phyloP scores from a whole-genome alignment of 2,113 vertebrate genomes.

The Rhipidura dahli region DNA sequence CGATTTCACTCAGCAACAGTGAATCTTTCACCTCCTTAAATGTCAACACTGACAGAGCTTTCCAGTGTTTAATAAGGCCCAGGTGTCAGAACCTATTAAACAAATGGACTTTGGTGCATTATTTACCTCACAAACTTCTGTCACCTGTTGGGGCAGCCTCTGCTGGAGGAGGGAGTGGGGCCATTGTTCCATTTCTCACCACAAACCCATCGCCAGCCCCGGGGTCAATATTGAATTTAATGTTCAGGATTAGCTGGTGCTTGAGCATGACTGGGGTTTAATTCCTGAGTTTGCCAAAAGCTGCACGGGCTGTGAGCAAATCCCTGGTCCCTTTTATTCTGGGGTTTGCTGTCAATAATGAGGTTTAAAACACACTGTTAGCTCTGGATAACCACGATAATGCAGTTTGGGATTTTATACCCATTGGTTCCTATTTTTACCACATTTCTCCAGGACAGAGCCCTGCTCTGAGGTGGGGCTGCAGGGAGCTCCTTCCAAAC shows the following conservation, averaged over 20 bases:
- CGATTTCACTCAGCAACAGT: background rate
- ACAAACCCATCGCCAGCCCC: background rate
- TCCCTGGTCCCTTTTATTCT: background rate
- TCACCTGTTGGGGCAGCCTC: background rate
- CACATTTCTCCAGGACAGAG: background rate
- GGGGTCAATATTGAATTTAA: background rate
- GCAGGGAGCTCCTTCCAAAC: background rate
- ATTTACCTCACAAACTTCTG: background rate
- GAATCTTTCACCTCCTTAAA: background rate
- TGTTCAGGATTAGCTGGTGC: background rate
- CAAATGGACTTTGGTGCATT: background rate
- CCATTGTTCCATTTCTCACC: background rate
- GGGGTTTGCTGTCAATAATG: background rate
- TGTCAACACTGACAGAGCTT: background rate
- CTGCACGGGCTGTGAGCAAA: background rate
- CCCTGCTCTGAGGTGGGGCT: background rate
- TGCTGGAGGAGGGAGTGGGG: background rate
- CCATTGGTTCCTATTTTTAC: background rate
- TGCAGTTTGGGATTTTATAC: background rate
- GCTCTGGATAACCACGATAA: background rate
- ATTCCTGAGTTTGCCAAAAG: background rate
- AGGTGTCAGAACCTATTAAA: background rate
- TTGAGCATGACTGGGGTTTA: background rate
- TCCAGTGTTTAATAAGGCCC: background rate
- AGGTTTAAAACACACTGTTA: background rate